A percentile compares a stretch with the other conserved stretches of the same genome.
phyloP scores from a whole-genome alignment of 1,140 invertebrate genomes.

The Brachystomella parvula region DNA sequence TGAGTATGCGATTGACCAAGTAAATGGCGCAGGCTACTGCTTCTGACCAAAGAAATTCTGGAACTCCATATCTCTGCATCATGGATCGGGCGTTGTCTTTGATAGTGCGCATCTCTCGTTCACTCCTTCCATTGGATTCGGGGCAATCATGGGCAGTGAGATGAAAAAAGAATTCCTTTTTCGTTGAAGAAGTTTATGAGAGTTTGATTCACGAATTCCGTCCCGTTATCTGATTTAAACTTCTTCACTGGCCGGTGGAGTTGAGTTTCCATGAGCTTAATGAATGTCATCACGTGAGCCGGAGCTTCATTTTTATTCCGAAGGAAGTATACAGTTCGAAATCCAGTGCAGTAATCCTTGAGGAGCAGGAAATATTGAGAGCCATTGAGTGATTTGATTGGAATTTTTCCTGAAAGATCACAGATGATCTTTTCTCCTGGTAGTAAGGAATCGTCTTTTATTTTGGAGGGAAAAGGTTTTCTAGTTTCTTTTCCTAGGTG shows the following conservation, averaged over 20 bases:
- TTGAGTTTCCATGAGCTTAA: constrained; percentile 40
- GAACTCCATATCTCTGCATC: constrained; percentile 31
- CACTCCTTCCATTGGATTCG: constrained; percentile 39
- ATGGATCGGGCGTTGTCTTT: constrained; percentile 36
- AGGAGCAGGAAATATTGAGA: constrained; percentile 42
- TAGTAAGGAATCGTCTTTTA: constrained; percentile 3
- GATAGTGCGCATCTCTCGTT: constrained; percentile 38
- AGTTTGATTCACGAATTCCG: constrained; percentile 38
- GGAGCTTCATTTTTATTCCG: constrained; percentile 43
- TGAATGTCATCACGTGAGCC: constrained; percentile 40
- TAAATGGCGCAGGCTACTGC: constrained; percentile 33
- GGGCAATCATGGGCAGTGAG: no score
- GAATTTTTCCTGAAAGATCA: constrained; percentile 46
- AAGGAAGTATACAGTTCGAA: constrained; percentile 43
- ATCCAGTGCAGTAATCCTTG: constrained; percentile 45
- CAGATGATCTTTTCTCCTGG: constrained; percentile 37
- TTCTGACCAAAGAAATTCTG: constrained; percentile 37
- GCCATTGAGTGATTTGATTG: constrained; percentile 40
- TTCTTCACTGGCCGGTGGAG: constrained; percentile 40
- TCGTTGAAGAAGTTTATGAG: constrained; percentile 37
- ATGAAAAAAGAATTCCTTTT: constrained; percentile 32
- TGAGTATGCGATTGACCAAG: constrained; percentile 41
- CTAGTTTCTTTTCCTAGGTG: background rate
- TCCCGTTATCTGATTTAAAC: constrained; percentile 45
- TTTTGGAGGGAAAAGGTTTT: background rate